Evolutionary conservation across 2,113 vertebrate species (phyloP), one percentile per base, ranked within the genome.

Genomic region (Rhinoptilus africanus): DNA sequence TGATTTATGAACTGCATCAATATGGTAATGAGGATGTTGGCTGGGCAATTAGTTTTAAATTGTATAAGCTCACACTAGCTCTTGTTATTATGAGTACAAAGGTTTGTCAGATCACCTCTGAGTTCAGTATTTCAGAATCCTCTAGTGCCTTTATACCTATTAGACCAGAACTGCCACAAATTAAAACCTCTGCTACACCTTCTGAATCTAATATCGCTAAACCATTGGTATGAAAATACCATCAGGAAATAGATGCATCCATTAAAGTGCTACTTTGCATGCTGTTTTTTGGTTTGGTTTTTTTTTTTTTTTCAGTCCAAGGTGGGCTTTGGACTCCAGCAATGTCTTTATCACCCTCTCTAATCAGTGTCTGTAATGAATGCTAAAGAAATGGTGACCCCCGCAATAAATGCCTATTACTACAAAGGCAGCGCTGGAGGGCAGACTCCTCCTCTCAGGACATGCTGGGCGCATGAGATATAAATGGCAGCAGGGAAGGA

Each of bases 1-100:
- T 96, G 95, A 95, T 97, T 96, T 96, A 95, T 96, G 94, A 95
- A 88, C 95, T 96, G 81, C 94, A 95, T 96, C 91, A 96, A 73
- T 91, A 96, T 95, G 94, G 71, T 97, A 95, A 97, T 97, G 77
- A 96, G 91, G 66, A 85, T 6, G 3, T 91, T 91, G 91, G 89
- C 94, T 77, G 87, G 74, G 91, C 89, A 97, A 96, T 97, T 97
- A 97, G 89, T 93, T 95, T 93, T 85, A 95, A 88, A 94, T 74
- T 94, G 92, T 89, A 41, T 83, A 69, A 96, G 73, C 91, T 93
- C 91, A 88, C 74, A 93, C 71, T 57, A 91, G 87, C 89, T 91
- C 50, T 76, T 92, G 92, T 87, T 96, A 57, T 85, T 95, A 85
- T 47, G 91, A 94, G 54, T 76, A 94, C 84, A 95, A 95, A 96